Conservation (phyloP, 2,888 invertebrate genomes). For the Alcis repandata region DNA sequence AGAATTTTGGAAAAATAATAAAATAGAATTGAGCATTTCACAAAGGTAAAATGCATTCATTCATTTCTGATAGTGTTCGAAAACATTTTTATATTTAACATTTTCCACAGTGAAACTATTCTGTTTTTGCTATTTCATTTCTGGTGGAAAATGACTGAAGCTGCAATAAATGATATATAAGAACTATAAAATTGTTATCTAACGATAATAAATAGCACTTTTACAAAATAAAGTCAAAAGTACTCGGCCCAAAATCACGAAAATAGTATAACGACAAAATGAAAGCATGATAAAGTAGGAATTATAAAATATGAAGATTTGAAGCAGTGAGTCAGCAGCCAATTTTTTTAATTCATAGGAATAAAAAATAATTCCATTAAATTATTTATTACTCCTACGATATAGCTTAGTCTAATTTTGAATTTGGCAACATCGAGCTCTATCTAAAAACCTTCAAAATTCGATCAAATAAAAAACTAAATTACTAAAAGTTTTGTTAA, state of each 20-base stretch:
- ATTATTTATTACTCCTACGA: slow-evolving; percentile 19
- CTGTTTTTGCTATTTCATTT: no score
- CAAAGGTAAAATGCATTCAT: no score
- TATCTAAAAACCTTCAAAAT: slow-evolving; percentile 26
- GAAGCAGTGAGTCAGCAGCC: slow-evolving; percentile 1
- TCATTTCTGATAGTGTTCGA: no score
- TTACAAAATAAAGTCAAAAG: no score
- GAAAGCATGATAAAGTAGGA: not conserved
- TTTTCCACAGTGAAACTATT: no score
- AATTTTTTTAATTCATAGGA: slow-evolving; percentile 1
- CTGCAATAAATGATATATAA: no score
- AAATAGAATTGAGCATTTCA: no score
- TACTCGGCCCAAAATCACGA: not conserved
- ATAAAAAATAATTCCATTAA: slow-evolving; percentile 14
- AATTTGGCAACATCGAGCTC: slow-evolving; percentile 37
- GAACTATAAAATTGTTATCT: no score
- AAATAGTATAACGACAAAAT: not conserved
- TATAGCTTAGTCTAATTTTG: slow-evolving; percentile 39
- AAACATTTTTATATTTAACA: no score
- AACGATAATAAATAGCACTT: no score
- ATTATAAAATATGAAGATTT: slow-evolving; percentile 5
- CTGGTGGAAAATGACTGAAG: no score
- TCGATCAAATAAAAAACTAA: slow-evolving; percentile 45
- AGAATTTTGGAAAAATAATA: no score
- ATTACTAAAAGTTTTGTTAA: slow-evolving; percentile 16